Base-by-base conservation (phyloP, 2,888 invertebrate species). In the Ditylenchus weischeri region DNA sequence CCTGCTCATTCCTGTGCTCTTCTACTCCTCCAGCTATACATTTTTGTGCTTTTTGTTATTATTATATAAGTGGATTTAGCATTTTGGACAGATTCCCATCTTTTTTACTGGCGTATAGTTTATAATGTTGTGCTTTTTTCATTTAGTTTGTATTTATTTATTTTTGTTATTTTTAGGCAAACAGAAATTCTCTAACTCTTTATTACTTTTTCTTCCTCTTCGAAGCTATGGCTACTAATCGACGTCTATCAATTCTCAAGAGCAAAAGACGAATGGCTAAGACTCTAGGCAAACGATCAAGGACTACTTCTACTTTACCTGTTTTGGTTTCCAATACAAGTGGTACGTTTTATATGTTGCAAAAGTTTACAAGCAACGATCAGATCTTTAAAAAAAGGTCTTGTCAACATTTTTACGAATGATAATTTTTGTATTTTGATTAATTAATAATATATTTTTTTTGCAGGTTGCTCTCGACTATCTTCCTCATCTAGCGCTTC, bases 101-200 rank as follows among this genome's bases (percentile, higher is more conserved):
- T 38, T 38, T 38, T 38, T 38, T 38, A 38, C 11, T 38, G 6
- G 38, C 11, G 6, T 6, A 38, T 38, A n/a, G 38, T 38, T 38
- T 38, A 38, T 11, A 38, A 8, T 38, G 38, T 8, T 38, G 11
- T 38, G 6, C 38, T 38, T 38, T 8, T 38, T n/a, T n/a, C n/a
- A n/a, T n/a, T n/a, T n/a, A n/a, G n/a, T n/a, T n/a, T n/a, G n/a
- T n/a, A n/a, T n/a, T n/a, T n/a, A n/a, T n/a, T n/a, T n/a, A n/a
- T 8, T 8, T 38, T 38, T 38, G 6, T 38, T 38, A 11, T 38
- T 21, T 51, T 23, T 15, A 23, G 23, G 51, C 19, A 8, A 21
- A 10, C 51, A n/a, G 51, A 51, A 51, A 21, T 15, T 51, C 19
- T 51, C 51, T 51, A 51, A 10, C 51, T 51, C 51, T n/a, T 51